phyloP scores from a whole-genome alignment of 2,888 invertebrate genomes.

The Phyllotreta striolata region DNA sequence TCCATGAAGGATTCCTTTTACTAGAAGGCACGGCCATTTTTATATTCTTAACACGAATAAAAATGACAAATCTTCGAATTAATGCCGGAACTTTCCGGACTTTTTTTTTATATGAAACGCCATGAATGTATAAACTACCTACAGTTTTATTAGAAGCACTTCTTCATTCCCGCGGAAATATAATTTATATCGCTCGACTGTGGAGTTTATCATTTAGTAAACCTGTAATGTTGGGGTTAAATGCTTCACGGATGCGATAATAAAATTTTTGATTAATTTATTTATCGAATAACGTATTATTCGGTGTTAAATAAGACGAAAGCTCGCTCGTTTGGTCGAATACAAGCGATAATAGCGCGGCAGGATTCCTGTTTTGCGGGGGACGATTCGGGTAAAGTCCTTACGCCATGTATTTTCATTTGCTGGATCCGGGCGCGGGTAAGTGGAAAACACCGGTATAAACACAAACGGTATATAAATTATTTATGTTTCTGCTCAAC shows the following conservation, averaged over 20 bases:
- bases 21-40: conserved; percentile 11
- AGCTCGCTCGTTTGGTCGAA: no score
- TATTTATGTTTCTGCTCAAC: conserved; percentile 24
- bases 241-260: no score
- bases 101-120: conserved; percentile 26
- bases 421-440: conserved; percentile 2
- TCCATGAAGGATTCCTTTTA: conserved; percentile 17
- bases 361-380: no score
- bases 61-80: conserved; percentile 43
- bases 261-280: no score
- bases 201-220: no score
- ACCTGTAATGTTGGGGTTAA: no score
- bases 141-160: conserved; percentile 29
- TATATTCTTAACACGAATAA: conserved; percentile 34
- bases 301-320: no score
- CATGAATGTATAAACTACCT: conserved; percentile 40
- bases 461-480: conserved; percentile 19
- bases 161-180: background rate
- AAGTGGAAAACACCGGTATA: conserved; percentile 11
- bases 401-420: no score
- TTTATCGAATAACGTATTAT: no score
- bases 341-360: no score
- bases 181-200: background rate
- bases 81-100: conserved; percentile 37
- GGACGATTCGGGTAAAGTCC: no score